phyloP scores from a whole-genome alignment of 2,888 invertebrate genomes.

The Campaea margaritaria region DNA sequence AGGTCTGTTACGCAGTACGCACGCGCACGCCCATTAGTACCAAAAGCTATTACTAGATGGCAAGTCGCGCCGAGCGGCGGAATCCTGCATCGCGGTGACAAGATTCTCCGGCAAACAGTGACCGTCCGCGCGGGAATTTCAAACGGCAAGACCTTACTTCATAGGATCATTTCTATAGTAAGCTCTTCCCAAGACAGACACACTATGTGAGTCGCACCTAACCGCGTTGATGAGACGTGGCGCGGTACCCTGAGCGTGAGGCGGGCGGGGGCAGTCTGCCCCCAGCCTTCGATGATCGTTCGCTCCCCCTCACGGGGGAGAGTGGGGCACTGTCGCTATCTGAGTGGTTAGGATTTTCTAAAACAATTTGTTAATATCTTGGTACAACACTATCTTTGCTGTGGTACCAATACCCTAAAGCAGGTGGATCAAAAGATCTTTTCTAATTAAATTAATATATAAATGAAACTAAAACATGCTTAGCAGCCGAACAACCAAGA shows the following conservation, averaged over 20 bases:
- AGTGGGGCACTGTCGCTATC: slow-evolving; percentile 49
- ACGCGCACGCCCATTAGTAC: slow-evolving; percentile 1
- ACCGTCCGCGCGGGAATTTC: background rate
- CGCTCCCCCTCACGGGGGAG: slow-evolving; percentile 37
- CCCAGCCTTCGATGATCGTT: slow-evolving; percentile 48
- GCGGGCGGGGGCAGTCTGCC: slow-evolving; percentile 30
- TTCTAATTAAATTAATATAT: no score
- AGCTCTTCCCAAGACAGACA: slow-evolving; percentile 48
- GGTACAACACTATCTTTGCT: no score
- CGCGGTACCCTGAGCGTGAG: slow-evolving; percentile 39
- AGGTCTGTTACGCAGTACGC: no score
- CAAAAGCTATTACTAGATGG: background rate
- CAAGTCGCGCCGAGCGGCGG: background rate
- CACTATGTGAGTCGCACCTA: slow-evolving; percentile 29
- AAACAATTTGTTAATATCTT: no score
- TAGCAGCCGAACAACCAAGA: no score
- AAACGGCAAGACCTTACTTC: slow-evolving; percentile 46
- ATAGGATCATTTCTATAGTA: slow-evolving; percentile 54
- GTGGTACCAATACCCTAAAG: no score
- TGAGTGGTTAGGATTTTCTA: slow-evolving; percentile 44
- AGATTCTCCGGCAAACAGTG: slow-evolving; percentile 17
- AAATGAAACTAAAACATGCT: no score
- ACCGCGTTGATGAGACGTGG: slow-evolving; percentile 3
- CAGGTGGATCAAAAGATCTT: no score
- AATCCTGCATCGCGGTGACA: slow-evolving; percentile 27